phyloP scores from a whole-genome alignment of 2,113 vertebrate genomes.

The Leuciscus idus region DNA sequence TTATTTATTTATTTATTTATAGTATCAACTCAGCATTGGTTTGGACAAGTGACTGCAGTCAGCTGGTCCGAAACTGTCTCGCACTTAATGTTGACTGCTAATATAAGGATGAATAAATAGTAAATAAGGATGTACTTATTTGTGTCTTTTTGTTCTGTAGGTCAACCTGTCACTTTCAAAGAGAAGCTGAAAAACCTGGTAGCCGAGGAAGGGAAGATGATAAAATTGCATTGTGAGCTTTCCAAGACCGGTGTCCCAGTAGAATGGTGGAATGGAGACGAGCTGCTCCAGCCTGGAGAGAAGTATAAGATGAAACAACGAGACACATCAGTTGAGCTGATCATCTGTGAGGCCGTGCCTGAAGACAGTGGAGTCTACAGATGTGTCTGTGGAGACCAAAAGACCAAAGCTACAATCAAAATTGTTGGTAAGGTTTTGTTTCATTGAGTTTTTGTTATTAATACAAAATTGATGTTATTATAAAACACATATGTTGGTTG shows the following conservation, averaged over 20 bases:
- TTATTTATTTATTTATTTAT: too few species aligned
- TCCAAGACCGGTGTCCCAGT: conserved; percentile 75
- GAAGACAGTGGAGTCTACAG: conserved; percentile 79
- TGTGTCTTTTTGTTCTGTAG: conserved; percentile 65
- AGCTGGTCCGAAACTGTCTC: too few species aligned
- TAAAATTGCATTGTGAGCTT: conserved; percentile 83
- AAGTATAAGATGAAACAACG: conserved; percentile 79
- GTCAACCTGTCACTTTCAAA: conserved; percentile 80
- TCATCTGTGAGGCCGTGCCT: conserved; percentile 72
- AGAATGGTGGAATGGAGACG: conserved; percentile 83
- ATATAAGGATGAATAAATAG: too few species aligned
- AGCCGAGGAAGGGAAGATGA: conserved; percentile 80
- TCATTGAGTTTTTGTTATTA: background rate
- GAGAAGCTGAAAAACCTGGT: conserved; percentile 81
- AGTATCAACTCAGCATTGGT: too few species aligned
- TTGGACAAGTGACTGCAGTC: too few species aligned
- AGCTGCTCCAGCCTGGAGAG: conserved; percentile 74
- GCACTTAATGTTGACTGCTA: too few species aligned
- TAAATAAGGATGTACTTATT: background rate
- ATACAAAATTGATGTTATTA: background rate
- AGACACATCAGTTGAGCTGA: conserved; percentile 76
- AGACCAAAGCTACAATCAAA: conserved; percentile 73
- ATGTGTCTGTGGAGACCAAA: conserved; percentile 71
- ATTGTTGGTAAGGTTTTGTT: conserved; percentile 69
- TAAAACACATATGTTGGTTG: background rate